Base-by-base conservation (phyloP, 2,797 vertebrate species). In the Nasua narica region DNA sequence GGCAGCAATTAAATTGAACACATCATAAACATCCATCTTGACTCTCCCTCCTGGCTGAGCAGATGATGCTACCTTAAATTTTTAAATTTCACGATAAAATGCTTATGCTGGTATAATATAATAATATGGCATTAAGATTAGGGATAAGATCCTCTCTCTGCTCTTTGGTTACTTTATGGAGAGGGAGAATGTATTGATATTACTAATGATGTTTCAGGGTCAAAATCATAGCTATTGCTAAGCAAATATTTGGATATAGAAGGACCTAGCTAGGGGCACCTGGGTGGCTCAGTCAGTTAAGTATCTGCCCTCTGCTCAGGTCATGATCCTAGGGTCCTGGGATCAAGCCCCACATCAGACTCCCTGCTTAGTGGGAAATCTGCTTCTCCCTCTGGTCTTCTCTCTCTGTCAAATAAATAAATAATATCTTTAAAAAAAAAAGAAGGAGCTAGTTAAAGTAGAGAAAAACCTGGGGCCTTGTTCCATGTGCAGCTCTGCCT, bases 71-170 rank as follows among this genome's bases (percentile, higher is more conserved):
- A 43, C 37, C 32, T 92, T 93, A 90, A 95, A 89, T 76, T 81
- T 96, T 96, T 91, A 90, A 90, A 90, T 91, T 86, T 89, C 37
- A 81, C 90, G 90, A 94, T 46, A 90, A 96, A 95, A 94, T 91
- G 18, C 54, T 95, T 91, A 84, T 91, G 72, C 48, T 27, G 11
- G 19, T 46, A 6, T 95, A 82, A 96, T 87, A 16, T 69, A 93
- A 81, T 97, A 95, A 79, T 35, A 27, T 11, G 6, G 2, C 3
- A 40, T 86, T 83, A 70, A 37, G 25, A 52, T 76, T 46, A 79
- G n/a, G n/a, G 56, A 35, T 78, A 91, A 86, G 72, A 46, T 70
- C 10, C 19, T 69, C 58, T 58, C 8, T 82, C 77, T 88, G 21
- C 1, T 15, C 25, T 23, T 82, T 81, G 84, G 58, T 4, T 69